Evolutionary conservation across 1,140 invertebrate species (phyloP).

Genomic region (Anastrepha ludens): DNA sequence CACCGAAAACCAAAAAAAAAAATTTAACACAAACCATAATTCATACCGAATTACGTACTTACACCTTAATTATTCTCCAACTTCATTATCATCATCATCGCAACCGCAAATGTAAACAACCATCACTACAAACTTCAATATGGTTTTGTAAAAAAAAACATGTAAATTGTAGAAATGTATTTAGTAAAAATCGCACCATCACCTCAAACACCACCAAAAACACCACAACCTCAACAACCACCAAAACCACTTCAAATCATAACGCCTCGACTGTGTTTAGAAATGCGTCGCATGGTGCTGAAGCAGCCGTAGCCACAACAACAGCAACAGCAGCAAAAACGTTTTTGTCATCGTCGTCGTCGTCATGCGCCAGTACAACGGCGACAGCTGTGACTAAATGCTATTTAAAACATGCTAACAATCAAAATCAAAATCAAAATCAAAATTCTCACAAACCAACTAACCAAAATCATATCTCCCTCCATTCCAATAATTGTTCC

Average conservation of each 20-base stretch:
- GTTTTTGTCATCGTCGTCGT: background rate
- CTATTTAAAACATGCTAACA: constrained; percentile 55
- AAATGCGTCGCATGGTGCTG: constrained; percentile 42
- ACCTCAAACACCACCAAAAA: constrained; percentile 57
- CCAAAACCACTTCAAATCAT: constrained; percentile 38
- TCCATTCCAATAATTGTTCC: constrained; percentile 29
- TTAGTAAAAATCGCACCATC: constrained; percentile 53
- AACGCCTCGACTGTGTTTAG: constrained; percentile 53
- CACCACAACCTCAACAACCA: constrained; percentile 57
- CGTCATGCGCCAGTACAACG: background rate
- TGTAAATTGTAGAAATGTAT: constrained; percentile 54
- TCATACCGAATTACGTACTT: constrained; percentile 22
- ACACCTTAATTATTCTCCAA: background rate
- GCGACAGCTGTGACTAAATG: constrained; percentile 37
- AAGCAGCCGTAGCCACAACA: constrained; percentile 56
- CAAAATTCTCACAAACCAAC: constrained; percentile 43
- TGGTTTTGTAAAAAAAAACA: constrained; percentile 55
- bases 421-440: constrained; percentile 46
- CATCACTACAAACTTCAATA: constrained; percentile 54
- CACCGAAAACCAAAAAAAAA: background rate
- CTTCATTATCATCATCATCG: constrained; percentile 27
- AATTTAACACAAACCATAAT: background rate
- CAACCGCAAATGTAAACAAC: constrained; percentile 50
- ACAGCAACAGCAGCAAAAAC: constrained; percentile 62
- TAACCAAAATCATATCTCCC: constrained; percentile 51